A percentile compares a stretch with the other conserved stretches of the same genome.
Conservation (phyloP, 2,888 invertebrate species). For the Omphaloscelis lunosa region DNA sequence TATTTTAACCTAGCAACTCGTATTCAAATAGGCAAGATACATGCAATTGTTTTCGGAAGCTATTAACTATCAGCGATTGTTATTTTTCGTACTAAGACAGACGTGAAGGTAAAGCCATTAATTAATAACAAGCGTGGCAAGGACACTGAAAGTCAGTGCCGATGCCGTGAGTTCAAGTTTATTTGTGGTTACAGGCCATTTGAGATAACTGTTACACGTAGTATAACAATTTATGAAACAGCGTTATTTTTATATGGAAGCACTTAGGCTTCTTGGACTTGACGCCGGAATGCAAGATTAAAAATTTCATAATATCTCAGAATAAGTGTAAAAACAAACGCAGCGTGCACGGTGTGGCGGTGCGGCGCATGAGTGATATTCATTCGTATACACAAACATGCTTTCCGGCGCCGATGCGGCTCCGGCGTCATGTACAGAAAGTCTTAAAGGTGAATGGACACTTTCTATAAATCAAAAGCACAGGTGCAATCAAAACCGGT, state of each 20-base stretch:
- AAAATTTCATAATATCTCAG: no score
- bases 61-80: slow-evolving; percentile 23
- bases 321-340: no score
- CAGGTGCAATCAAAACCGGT: background rate
- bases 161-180: slow-evolving; percentile 48
- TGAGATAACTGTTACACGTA: slow-evolving; percentile 8
- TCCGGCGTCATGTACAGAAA: no score
- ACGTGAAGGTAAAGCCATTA: slow-evolving; percentile 45
- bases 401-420: no score
- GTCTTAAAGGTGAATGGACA: background rate
- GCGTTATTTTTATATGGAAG: slow-evolving; percentile 5
- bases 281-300: no score
- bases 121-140: slow-evolving; percentile 53
- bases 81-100: slow-evolving; percentile 19
- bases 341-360: no score
- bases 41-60: slow-evolving; percentile 49
- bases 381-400: no score
- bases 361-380: no score
- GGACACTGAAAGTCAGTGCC: slow-evolving; percentile 40
- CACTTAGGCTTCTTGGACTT: background rate
- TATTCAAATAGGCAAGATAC: background rate
- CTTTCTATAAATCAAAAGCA: slow-evolving; percentile 17
- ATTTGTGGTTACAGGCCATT: slow-evolving; percentile 10
- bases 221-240: slow-evolving; percentile 9
- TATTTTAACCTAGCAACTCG: background rate